These are phyloP conservation scores for Aurelia coerulea DNA, from an alignment of 30 jellyfish, hydroid and myxozoan genomes.

Conservation along the genomic window DNA sequence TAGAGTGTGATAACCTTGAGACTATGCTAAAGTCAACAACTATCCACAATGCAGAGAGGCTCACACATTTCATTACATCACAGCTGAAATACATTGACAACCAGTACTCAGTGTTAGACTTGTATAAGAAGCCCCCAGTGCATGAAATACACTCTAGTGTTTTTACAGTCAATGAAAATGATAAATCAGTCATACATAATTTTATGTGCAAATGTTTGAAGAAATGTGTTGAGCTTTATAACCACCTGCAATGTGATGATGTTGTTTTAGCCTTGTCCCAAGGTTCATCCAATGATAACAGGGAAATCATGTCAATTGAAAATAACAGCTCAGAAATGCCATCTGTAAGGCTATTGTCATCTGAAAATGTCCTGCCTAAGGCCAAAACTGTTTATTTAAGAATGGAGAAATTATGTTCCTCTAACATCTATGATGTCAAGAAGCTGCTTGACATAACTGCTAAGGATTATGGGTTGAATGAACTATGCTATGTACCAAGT, in stretches of 20 bases:
- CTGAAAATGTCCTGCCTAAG: neutral
- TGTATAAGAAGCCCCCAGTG: no score
- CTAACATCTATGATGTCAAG: slow-evolving; percentile 9
- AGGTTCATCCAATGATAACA: no score
- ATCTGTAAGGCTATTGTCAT: neutral
- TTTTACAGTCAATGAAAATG: no score
- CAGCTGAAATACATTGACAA: neutral
- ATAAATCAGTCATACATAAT: no score
- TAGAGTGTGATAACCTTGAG: slow-evolving; percentile 24
- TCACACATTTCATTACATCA: slow-evolving; percentile 7
- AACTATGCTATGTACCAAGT: slow-evolving; percentile 9
- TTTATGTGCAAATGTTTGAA: no score
- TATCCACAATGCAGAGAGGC: slow-evolving; percentile 29
- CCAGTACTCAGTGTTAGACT: neutral
- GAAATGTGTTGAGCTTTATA: neutral
- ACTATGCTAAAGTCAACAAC: slow-evolving; percentile 15
- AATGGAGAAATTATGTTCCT: slow-evolving; percentile 34
- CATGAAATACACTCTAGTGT: no score
- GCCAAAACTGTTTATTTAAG: slow-evolving; percentile 16
- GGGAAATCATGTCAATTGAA: no score
- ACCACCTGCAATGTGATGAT: neutral
- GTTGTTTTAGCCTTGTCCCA: neutral
- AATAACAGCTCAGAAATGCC: neutral
- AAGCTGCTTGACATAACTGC: slow-evolving; percentile 35
- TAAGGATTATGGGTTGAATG: slow-evolving; percentile 26